A percentile compares a stretch with the other conserved stretches of the same genome.
These are phyloP conservation scores for Atta colombica DNA, from an alignment of 1,140 invertebrate genomes.

Conservation along the genomic window DNA sequence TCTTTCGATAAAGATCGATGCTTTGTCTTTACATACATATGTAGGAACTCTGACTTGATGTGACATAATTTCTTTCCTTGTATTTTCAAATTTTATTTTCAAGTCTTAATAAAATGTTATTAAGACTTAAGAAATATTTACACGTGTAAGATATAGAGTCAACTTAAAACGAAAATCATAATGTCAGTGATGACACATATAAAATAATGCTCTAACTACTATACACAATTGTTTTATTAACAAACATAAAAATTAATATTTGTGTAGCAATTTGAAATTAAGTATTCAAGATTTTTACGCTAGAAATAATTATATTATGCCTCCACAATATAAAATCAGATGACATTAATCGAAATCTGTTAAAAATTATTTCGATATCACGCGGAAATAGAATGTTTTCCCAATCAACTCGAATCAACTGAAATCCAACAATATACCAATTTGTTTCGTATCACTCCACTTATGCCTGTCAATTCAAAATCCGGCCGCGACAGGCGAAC, in stretches of 20 bases:
- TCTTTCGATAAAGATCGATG: not conserved
- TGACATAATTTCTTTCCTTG: constrained; percentile 27
- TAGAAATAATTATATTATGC: not conserved
- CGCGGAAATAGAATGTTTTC: not conserved
- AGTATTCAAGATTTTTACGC: not conserved
- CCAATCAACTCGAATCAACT: not conserved
- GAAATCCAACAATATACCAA: constrained; percentile 8
- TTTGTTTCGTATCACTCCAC: constrained; percentile 7
- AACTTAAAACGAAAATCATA: constrained; percentile 26
- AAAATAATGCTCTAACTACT: not conserved
- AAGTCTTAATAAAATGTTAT: not conserved
- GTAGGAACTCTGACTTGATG: not conserved
- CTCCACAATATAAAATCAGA: not conserved
- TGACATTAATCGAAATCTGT: not conserved
- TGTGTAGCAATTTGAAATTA: not conserved
- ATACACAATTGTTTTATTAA: not conserved
- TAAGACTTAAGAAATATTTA: too few relatives aligned
- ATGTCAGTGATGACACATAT: not conserved
- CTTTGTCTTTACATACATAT: not conserved
- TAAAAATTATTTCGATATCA: not conserved
- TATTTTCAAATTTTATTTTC: not conserved
- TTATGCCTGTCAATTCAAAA: constrained; percentile 37
- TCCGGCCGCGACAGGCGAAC: not conserved
- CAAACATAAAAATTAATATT: not conserved
- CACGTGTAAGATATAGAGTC: not conserved